These are phyloP conservation scores for Acanthopagrus latus DNA, from an alignment of 2,797 vertebrate species.

Conservation along the genomic window DNA sequence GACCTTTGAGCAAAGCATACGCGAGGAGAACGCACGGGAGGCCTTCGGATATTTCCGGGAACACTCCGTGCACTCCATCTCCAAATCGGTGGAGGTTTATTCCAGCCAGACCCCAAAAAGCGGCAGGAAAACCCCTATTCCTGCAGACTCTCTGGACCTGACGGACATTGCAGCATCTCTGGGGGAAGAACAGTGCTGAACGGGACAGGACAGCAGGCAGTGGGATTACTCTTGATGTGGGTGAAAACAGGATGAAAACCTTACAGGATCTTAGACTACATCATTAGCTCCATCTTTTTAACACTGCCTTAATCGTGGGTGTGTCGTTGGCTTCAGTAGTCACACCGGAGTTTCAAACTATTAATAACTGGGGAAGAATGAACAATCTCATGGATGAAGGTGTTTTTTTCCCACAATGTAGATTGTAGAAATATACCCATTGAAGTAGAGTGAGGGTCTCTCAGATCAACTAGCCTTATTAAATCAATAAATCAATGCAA, in stretches of 20 bases:
- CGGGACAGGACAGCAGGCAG: neutral
- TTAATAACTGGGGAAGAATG: constrained; percentile 16
- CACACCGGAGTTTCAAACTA: neutral
- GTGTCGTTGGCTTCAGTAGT: constrained; percentile 31
- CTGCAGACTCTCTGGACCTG: constrained; percentile 70
- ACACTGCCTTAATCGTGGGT: constrained; percentile 70
- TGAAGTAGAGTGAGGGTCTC: constrained; percentile 17
- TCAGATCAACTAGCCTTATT: constrained; percentile 64
- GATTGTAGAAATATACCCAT: constrained; percentile 13
- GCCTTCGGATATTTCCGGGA: constrained; percentile 91
- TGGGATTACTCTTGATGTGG: neutral
- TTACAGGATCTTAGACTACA: neutral
- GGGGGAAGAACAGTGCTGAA: constrained; percentile 82
- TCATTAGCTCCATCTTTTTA: constrained; percentile 25
- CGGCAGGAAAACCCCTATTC: constrained; percentile 74
- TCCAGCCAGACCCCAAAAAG: constrained; percentile 66
- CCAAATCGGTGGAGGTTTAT: constrained; percentile 80
- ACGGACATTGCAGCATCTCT: constrained; percentile 77
- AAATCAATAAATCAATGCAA: constrained; percentile 46
- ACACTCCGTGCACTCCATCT: constrained; percentile 85
- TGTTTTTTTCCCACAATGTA: constrained; percentile 17
- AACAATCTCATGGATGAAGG: neutral
- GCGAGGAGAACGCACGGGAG: constrained; percentile 91
- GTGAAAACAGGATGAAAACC: neutral
- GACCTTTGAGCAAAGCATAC: constrained; percentile 92